Percentiles rank a stretch among this genome's conserved stretches.
Evolutionary conservation across 30 jellyfish, hydroid and myxozoan species (phyloP).

Genomic region (Haliclystus octoradiatus): DNA sequence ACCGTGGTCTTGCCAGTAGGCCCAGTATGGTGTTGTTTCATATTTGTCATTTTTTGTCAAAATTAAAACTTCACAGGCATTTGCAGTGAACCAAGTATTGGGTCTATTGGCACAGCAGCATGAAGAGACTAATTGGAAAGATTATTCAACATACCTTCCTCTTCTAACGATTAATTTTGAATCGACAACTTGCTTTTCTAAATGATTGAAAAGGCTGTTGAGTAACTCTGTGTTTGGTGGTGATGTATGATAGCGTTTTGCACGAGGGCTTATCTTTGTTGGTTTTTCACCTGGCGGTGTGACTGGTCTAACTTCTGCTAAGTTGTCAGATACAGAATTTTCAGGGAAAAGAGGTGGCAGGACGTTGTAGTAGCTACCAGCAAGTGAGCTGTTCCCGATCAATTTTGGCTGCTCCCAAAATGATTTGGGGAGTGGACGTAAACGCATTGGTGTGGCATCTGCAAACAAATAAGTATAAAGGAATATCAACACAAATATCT

Average conservation of each 20-base stretch:
- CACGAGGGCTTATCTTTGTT: constrained; percentile 7
- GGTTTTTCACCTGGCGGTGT: constrained; percentile 74
- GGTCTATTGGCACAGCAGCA: too few relatives aligned
- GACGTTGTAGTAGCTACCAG: constrained; percentile 42
- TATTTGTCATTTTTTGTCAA: too few relatives aligned
- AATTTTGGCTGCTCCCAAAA: constrained; percentile 73
- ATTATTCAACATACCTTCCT: too few relatives aligned
- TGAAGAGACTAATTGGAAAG: too few relatives aligned
- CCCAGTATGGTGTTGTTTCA: too few relatives aligned
- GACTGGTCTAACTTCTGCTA: constrained; percentile 67
- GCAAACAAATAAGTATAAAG: too few relatives aligned
- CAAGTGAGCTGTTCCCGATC: constrained; percentile 54
- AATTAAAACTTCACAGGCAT: too few relatives aligned
- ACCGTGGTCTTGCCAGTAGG: too few relatives aligned
- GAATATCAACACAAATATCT: too few relatives aligned
- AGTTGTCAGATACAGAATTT: constrained; percentile 17
- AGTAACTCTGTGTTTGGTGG: constrained; percentile 66
- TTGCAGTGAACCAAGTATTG: too few relatives aligned
- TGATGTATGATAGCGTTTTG: constrained; percentile 10
- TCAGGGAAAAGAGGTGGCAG: constrained; percentile 84
- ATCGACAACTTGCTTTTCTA: constrained; percentile 57
- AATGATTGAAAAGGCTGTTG: constrained; percentile 56
- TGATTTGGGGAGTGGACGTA: constrained; percentile 73
- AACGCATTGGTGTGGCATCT: constrained; percentile 77
- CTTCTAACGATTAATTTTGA: constrained; percentile 50